A percentile compares a stretch with the other conserved stretches of the same genome.
Evolutionary conservation across 2,113 vertebrate species (phyloP).

Genomic region (Lanius collurio): DNA sequence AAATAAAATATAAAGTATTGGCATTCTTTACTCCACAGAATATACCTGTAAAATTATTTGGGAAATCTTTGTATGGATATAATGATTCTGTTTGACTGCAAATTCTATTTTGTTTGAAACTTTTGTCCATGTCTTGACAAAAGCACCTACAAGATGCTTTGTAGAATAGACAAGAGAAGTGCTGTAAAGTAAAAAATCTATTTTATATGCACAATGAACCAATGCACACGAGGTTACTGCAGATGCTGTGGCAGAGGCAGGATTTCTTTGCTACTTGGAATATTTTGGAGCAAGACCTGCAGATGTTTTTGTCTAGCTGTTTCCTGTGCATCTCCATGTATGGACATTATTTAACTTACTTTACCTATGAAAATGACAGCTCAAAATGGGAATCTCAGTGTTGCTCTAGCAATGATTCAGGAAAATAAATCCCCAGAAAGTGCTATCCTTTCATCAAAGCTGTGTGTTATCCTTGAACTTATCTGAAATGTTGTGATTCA

Average conservation of each 20-base stretch:
- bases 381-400: not conserved
- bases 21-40: not conserved
- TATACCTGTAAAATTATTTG: not conserved
- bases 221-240: not conserved
- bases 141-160: not conserved
- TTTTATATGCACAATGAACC: not conserved
- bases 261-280: not conserved
- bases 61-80: not conserved
- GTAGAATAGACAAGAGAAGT: not conserved
- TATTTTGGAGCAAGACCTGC: not conserved
- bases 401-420: not conserved
- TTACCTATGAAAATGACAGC: not conserved
- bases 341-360: not conserved
- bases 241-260: not conserved
- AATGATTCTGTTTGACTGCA: not conserved
- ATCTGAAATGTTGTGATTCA: not conserved
- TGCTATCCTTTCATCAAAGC: not conserved
- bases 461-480: not conserved
- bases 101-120: not conserved
- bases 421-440: not conserved
- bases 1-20: not conserved
- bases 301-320: not conserved
- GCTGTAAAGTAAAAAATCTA: not conserved
- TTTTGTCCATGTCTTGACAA: not conserved
- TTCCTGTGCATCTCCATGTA: not conserved